Evolutionary conservation across 2,113 vertebrate genomes (phyloP), one percentile per base, ranked within the genome.

Genomic region (Macaca fascicularis): DNA sequence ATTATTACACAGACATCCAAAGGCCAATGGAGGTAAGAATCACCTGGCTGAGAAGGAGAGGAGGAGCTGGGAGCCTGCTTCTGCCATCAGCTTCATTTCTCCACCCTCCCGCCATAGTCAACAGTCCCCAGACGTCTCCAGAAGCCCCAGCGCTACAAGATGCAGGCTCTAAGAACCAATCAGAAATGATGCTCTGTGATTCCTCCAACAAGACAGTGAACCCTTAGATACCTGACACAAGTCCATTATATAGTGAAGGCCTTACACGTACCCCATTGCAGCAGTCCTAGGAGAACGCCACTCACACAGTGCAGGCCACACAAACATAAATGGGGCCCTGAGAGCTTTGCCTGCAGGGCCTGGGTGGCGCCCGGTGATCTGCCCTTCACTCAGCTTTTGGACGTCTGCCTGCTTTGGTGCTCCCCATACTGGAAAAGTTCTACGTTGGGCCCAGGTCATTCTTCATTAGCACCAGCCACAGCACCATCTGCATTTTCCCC

Each of bases 191-290:
- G 35, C 2, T 38, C 38, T n/a, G 17, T 17, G 30, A 13, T 25
- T 9, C 79, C 8, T 2, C 16, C 1, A 69, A 9, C 9, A 20
- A 22, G 13, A 20, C 0, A 2, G 5, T 0, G 0, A 25, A 6
- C 52, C 27, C 50, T 25, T 30, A 23, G 45, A 3, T 32, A 9
- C 32, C 8, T 8, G 11, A 16, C 12, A 16, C 0, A 13, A 1
- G 2, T 16, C 23, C 0, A 0, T 40, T 9, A 16, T 4, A 9
- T 12, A 45, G 72, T 3, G 19, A 72, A 25, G 57, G 8, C 30
- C 59, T 52, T 50, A 10, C 2, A 0, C 67, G 0, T 2, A 19
- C 8, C 32, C 45, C 6, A 16, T 20, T 1, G 2, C 12, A 8
- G 50, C 64, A 20, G 70, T 38, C 27, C 12, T 6, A 16, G 50